These are phyloP conservation scores for Zenarchopterus dispar DNA, from an alignment of 2,797 vertebrate species.

Conservation along the genomic window DNA sequence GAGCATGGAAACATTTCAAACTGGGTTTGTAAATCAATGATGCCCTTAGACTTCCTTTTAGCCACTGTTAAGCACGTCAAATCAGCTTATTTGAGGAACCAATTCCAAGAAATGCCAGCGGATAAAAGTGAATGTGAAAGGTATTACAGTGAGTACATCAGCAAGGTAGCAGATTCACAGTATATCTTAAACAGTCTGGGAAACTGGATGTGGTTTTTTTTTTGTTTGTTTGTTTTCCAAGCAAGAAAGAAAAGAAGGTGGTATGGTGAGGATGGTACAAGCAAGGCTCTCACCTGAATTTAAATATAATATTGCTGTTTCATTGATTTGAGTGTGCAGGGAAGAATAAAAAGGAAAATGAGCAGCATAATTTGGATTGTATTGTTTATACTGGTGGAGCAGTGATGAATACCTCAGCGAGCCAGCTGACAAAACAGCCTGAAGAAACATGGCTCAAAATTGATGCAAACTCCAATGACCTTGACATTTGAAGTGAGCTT, in stretches of 20 bases:
- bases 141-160: conserved; percentile 28
- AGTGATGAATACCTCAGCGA: background rate
- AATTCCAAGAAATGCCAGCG: conserved; percentile 37
- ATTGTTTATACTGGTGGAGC: background rate
- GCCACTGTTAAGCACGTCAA: conserved; percentile 55
- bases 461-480: conserved; percentile 17
- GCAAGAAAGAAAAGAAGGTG: conserved; percentile 1
- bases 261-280: background rate
- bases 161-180: conserved; percentile 17
- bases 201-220: conserved; percentile 19
- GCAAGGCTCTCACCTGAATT: background rate
- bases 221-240: background rate
- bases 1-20: conserved; percentile 52
- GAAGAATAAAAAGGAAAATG: background rate
- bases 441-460: background rate
- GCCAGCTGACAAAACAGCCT: conserved; percentile 3
- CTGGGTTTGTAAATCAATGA: conserved; percentile 62
- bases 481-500: conserved; percentile 31
- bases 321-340: background rate
- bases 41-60: conserved; percentile 58
- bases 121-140: conserved; percentile 41
- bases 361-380: background rate
- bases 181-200: conserved; percentile 4
- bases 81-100: conserved; percentile 44
- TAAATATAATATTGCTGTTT: background rate